Base-by-base conservation (phyloP, 2,888 invertebrate species). In the Sinelater perroti region DNA sequence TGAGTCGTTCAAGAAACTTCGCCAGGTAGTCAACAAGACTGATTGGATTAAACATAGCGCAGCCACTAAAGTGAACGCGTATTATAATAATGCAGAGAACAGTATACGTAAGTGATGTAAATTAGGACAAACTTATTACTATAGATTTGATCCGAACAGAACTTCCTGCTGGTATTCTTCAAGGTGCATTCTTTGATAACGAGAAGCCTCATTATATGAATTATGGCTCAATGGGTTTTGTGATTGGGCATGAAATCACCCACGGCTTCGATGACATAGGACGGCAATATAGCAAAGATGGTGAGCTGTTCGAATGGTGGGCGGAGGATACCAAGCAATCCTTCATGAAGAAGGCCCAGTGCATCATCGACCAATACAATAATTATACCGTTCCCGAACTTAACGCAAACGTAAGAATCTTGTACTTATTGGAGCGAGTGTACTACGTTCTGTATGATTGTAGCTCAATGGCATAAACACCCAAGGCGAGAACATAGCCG, bases 361-460 rank as follows among this genome's bases (percentile, higher is more conserved):
- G 95, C 73, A 92, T 95, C 69, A 91, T 94, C 64, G 83, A 93
- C 63, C 95, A 95, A 75, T 95, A 95, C 72, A 89, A 89, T 53
- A 92, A 93, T 77, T 94, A 88, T 73, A 89, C 89, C 0, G 89
- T 89, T 3, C 84, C 85, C 4, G 82, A 83, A 40, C 85, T 87
- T 75, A 30, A 28, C 13, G 16, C 30, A 83, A 82, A 44, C 75
- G 91, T 62, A 87, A 86, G 74, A 8, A n/a, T n/a, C n/a, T n/a
- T n/a, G n/a, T n/a, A n/a, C n/a, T n/a, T 3, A 31, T 31, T 31
- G n/a, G 7, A 10, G n/a, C n/a, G n/a, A n/a, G n/a, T n/a, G n/a
- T 24, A 7, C n/a, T n/a, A n/a, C n/a, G n/a, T n/a, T n/a, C 3
- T 18, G 16, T n/a, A 10, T 16, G 13, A 10, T 44, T 53, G 18